Evolutionary conservation across 1,140 invertebrate species (phyloP).

Genomic region (Papilio polytes): DNA sequence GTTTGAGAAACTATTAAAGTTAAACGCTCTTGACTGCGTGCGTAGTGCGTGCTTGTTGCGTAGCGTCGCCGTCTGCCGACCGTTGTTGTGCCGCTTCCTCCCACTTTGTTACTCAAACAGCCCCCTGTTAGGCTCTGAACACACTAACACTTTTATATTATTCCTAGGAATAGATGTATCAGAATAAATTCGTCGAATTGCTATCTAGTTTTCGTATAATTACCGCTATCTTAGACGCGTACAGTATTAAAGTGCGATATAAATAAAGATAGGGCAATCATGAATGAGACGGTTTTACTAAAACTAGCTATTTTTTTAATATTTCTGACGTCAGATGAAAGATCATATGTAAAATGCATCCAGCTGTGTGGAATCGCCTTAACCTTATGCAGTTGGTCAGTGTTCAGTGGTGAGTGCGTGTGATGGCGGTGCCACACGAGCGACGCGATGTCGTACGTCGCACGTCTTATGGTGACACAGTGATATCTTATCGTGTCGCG

Average conservation of each 20-base stretch:
- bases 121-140: conserved; percentile 34
- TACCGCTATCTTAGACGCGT: background rate
- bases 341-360: no score
- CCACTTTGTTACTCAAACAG: conserved; percentile 47
- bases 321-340: background rate
- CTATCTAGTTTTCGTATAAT: background rate
- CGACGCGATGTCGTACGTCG: background rate
- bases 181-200: background rate
- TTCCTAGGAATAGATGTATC: background rate
- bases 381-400: background rate
- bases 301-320: background rate
- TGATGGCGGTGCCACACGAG: background rate
- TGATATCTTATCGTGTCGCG: background rate
- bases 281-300: no score
- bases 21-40: background rate
- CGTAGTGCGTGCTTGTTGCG: background rate
- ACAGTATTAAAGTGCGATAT: background rate
- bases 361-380: background rate
- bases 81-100: conserved; percentile 52
- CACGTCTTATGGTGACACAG: background rate
- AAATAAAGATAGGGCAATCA: no score
- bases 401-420: background rate
- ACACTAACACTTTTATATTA: conserved; percentile 14
- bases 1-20: no score
- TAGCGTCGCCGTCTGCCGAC: background rate